phyloP scores from a whole-genome alignment of 64 coral and sea anemone genomes.

The Montipora capricornis region DNA sequence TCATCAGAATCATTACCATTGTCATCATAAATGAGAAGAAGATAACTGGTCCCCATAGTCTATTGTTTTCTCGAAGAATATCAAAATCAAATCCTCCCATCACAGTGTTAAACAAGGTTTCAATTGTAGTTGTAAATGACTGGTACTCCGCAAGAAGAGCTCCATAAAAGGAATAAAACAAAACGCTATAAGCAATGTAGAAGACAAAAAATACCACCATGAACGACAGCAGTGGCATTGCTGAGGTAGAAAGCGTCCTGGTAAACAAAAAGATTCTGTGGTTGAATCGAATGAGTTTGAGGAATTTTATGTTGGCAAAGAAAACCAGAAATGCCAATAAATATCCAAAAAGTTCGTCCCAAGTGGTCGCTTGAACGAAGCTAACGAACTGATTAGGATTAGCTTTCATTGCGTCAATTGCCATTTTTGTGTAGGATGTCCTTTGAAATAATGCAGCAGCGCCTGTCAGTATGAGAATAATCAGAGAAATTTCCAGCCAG shows the following conservation, averaged over 20 bases:
- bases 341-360: slow-evolving; percentile 85
- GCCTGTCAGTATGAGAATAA: slow-evolving; percentile 68
- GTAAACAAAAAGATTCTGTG: slow-evolving; percentile 84
- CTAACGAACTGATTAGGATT: slow-evolving; percentile 71
- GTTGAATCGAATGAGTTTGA: slow-evolving; percentile 88
- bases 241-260: slow-evolving; percentile 69
- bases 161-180: slow-evolving; percentile 84
- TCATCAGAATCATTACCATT: slow-evolving; percentile 96
- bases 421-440: slow-evolving; percentile 62
- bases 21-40: slow-evolving; percentile 94
- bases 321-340: slow-evolving; percentile 82
- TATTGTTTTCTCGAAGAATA: slow-evolving; percentile 63
- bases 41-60: slow-evolving; percentile 71
- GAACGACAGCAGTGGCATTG: slow-evolving; percentile 78
- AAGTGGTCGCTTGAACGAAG: slow-evolving; percentile 66
- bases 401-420: slow-evolving; percentile 69
- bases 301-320: slow-evolving; percentile 86
- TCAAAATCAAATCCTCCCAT: slow-evolving; percentile 89
- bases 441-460: slow-evolving; percentile 72
- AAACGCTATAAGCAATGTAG: slow-evolving; percentile 72
- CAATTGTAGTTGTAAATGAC: slow-evolving; percentile 74
- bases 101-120: slow-evolving; percentile 82
- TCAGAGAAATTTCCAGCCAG: slow-evolving; percentile 65
- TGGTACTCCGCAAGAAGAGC: slow-evolving; percentile 62
- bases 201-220: slow-evolving; percentile 83